phyloP scores from a whole-genome alignment of 2,888 invertebrate species.

The Acanthoscelides obtectus region DNA sequence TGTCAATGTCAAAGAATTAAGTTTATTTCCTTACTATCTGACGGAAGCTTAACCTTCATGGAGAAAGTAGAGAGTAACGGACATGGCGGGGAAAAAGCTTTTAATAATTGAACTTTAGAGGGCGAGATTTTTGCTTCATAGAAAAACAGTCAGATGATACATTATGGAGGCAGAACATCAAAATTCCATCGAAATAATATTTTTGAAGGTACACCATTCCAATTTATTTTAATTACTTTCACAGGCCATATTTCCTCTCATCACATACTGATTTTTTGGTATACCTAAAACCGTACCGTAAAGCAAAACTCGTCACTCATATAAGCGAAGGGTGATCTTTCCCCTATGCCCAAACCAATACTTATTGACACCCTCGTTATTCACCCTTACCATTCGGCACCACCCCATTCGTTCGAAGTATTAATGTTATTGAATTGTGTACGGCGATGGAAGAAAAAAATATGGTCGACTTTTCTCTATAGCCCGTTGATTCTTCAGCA shows the following conservation, averaged over 20 bases:
- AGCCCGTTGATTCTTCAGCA: not conserved
- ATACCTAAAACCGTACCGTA: conserved; percentile 2
- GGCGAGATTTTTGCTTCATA: no score
- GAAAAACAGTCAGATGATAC: no score
- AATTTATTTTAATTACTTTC: not conserved
- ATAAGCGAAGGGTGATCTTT: conserved; percentile 19
- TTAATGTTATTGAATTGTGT: conserved; percentile 29
- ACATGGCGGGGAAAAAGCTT: no score
- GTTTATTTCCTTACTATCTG: no score
- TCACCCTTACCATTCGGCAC: conserved; percentile 27
- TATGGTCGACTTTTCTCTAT: conserved; percentile 25
- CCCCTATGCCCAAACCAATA: conserved; percentile 32
- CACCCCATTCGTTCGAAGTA: conserved; percentile 27
- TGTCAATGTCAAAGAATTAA: no score
- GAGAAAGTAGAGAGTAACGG: no score
- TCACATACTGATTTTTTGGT: not conserved
- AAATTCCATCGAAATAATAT: no score
- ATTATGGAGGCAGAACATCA: no score
- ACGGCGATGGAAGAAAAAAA: conserved; percentile 22
- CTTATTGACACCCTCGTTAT: conserved; percentile 37
- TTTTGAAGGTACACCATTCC: not conserved
- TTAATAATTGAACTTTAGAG: no score
- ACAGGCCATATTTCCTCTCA: not conserved
- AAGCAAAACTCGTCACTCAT: not conserved
- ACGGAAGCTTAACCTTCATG: no score